Conservation (phyloP, 2,888 invertebrate species). For the Mesochorus sp. region DNA sequence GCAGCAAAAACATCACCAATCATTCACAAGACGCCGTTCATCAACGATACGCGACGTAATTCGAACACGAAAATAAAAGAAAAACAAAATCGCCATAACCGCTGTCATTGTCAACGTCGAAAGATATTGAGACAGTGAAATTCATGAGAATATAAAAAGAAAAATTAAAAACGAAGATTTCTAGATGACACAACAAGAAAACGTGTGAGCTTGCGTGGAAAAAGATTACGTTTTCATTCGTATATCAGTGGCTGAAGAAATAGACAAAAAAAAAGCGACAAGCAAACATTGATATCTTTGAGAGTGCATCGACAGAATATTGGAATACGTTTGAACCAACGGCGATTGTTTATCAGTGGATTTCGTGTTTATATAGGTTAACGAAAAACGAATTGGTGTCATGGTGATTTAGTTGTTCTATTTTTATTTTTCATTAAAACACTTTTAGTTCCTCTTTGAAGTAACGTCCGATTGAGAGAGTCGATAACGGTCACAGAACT, state of each 20-base stretch:
- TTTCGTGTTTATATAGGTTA: background rate
- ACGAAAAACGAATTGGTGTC: background rate
- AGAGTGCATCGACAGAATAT: background rate
- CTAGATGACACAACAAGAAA: background rate
- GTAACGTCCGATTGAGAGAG: background rate
- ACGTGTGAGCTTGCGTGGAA: background rate
- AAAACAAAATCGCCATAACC: background rate
- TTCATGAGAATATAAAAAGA: background rate
- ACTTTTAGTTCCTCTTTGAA: background rate
- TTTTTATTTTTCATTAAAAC: constrained; percentile 1
- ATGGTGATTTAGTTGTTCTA: background rate
- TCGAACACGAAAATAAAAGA: background rate
- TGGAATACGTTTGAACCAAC: background rate
- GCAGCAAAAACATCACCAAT: constrained; percentile 65
- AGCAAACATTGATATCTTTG: background rate
- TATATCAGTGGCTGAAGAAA: background rate
- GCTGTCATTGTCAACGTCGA: constrained; percentile 2
- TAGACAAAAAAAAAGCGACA: background rate
- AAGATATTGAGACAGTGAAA: background rate
- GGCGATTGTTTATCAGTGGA: constrained; percentile 11
- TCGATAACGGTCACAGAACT: background rate
- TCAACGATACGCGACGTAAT: background rate
- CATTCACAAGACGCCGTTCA: background rate
- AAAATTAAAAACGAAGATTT: background rate
- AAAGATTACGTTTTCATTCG: background rate